Evolutionary conservation across 2,113 vertebrate genomes (phyloP).

Genomic region (Lepus timidus): DNA sequence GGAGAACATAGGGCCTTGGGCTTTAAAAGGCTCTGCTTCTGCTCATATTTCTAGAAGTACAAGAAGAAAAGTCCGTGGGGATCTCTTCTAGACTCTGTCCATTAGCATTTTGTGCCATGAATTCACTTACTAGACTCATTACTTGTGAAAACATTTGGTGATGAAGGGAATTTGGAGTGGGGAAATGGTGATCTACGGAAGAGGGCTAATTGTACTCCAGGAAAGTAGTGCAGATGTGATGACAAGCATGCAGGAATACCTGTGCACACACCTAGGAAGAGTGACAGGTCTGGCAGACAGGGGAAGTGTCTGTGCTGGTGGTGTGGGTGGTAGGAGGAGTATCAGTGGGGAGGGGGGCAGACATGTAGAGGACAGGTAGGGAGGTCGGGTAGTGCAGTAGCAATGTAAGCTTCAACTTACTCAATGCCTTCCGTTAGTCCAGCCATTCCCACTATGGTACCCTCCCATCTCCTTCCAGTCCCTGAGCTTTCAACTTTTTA

Average conservation of each 20-base stretch:
- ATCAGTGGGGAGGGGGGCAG: neutral
- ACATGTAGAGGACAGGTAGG: neutral
- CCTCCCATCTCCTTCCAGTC: neutral
- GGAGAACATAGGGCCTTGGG: neutral
- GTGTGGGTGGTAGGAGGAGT: neutral
- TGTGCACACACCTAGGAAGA: too few species aligned
- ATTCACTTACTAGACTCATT: neutral
- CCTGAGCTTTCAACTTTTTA: neutral
- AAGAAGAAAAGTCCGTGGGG: neutral
- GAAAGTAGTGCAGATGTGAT: too few species aligned
- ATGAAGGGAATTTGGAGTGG: neutral
- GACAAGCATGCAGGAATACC: neutral
- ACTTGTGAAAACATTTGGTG: neutral
- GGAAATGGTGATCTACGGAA: neutral
- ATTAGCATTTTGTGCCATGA: neutral
- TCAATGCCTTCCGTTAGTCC: neutral
- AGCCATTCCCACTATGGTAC: rapidly evolving
- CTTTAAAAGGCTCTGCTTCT: neutral
- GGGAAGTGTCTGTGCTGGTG: neutral
- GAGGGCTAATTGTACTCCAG: neutral
- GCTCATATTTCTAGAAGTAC: neutral
- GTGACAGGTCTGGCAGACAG: neutral
- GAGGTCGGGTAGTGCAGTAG: neutral
- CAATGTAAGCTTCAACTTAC: neutral
- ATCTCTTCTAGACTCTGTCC: neutral